Evolutionary conservation across 2,113 vertebrate species (phyloP).

Genomic region (Lasiurus borealis): DNA sequence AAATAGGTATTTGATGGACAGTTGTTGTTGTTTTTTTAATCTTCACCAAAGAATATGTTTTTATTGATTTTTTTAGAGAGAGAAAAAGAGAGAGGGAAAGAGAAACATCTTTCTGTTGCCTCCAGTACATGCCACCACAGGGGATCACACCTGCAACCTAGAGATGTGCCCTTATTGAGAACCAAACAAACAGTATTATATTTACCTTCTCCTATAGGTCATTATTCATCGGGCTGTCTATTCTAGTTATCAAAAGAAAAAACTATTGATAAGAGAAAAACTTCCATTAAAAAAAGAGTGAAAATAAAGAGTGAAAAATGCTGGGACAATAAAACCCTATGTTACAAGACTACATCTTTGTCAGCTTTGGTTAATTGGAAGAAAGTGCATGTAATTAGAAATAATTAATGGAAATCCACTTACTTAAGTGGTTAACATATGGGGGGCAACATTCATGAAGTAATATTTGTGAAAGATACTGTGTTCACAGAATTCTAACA

Average conservation of each 20-base stretch:
- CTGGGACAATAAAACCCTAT: not conserved
- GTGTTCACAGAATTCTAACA: not conserved
- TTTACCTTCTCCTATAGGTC: not conserved
- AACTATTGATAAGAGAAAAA: slow-evolving; percentile 42
- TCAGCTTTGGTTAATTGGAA: slow-evolving; percentile 54
- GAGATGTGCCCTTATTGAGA: not conserved
- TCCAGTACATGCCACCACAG: too few species aligned
- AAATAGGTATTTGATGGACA: not conserved
- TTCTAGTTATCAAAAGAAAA: not conserved
- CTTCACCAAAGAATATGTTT: too few species aligned
- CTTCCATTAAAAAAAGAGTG: slow-evolving; percentile 7
- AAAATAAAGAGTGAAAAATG: slow-evolving; percentile 65
- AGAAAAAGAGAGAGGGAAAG: too few species aligned
- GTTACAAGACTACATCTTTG: slow-evolving; percentile 2
- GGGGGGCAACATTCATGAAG: slow-evolving; percentile 18
- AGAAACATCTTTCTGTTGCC: too few species aligned
- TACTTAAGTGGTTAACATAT: slow-evolving; percentile 44
- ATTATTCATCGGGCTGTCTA: not conserved
- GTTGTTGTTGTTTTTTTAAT: not conserved
- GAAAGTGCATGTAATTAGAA: slow-evolving; percentile 54
- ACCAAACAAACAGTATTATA: not conserved
- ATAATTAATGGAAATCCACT: slow-evolving; percentile 58
- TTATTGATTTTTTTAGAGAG: too few species aligned
- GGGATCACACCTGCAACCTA: too few species aligned
- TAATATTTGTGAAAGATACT: not conserved